Evolutionary conservation across 2,888 invertebrate genomes (phyloP), one percentile per base, ranked within the genome.

Genomic region (Caenorhabditis panamensis): DNA sequence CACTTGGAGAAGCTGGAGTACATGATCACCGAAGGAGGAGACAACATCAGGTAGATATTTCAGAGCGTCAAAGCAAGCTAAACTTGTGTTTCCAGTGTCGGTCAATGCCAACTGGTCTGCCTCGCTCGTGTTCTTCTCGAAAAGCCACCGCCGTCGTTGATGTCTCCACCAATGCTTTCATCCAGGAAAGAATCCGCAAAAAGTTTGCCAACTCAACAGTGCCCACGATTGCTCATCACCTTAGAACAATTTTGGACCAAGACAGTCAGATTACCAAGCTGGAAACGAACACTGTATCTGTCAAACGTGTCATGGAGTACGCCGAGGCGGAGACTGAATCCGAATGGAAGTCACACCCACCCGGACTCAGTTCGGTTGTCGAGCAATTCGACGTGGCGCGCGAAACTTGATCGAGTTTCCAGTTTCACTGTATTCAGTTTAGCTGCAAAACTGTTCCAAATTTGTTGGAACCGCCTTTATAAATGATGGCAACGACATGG

Each of bases 211-310:
- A 95, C 79, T 95, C 95, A 92, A 96, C 96, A 4, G 95, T 96
- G 63, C 93, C 96, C 26, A 96, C 96, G 0, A 96, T 96, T 91
- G 96, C 96, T 44, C 96, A 96, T 93, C 94, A 96, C 18, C 93
- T 96, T 79, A 96, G 96, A 92, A 96, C 96, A 24, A 96, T 96
- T 87, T 93, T 96, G 94, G 96, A 96, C 92, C 95, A 95, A 36
- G 95, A 95, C 89, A 84, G 92, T n/a, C n/a, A n/a, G n/a, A n/a
- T n/a, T n/a, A n/a, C n/a, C n/a, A n/a, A n/a, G n/a, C n/a, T n/a
- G n/a, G n/a, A n/a, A n/a, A n/a, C n/a, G n/a, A n/a, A n/a, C n/a
- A n/a, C n/a, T n/a, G n/a, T n/a, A n/a, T n/a, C n/a, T n/a, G n/a
- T n/a, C n/a, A n/a, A n/a, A 79, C 90, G 92, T 28, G 87, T 92